phyloP scores from a whole-genome alignment of 2,888 invertebrate species.

The Willowsia nigromaculata region DNA sequence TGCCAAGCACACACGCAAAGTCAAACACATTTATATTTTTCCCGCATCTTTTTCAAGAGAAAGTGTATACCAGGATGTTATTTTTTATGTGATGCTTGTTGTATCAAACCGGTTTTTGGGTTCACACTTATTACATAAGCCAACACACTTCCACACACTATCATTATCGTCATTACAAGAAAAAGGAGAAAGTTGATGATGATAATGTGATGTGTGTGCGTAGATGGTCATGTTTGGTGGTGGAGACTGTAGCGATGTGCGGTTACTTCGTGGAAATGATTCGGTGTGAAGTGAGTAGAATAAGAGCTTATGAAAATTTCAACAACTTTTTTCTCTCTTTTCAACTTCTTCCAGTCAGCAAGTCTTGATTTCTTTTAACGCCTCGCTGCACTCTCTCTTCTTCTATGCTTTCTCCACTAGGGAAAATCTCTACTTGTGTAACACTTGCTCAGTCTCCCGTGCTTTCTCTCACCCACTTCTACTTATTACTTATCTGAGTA shows the following conservation, averaged over 20 bases:
- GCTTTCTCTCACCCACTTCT: conserved; percentile 17
- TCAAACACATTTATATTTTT: background rate
- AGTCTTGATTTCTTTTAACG: conserved; percentile 49
- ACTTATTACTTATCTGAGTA: background rate
- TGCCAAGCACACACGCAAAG: background rate
- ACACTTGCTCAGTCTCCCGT: conserved; percentile 36
- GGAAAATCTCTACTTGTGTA: background rate
- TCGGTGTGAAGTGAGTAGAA: conserved; percentile 9
- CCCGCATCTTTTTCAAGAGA: too few species aligned
- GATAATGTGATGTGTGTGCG: background rate
- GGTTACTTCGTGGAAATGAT: background rate
- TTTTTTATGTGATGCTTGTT: too few species aligned
- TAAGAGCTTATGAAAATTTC: conserved; percentile 57
- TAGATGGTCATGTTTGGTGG: background rate
- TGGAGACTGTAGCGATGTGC: background rate
- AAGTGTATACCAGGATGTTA: too few species aligned
- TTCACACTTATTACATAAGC: too few species aligned
- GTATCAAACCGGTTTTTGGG: too few species aligned
- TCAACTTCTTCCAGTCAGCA: conserved; percentile 39
- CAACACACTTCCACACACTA: too few species aligned
- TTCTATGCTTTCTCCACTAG: too few species aligned
- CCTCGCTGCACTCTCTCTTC: background rate
- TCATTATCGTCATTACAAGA: too few species aligned
- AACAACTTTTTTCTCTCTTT: conserved; percentile 31
- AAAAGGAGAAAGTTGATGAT: background rate